Base-by-base conservation (phyloP, 2,888 invertebrate genomes). In the Oasisia sp. region DNA sequence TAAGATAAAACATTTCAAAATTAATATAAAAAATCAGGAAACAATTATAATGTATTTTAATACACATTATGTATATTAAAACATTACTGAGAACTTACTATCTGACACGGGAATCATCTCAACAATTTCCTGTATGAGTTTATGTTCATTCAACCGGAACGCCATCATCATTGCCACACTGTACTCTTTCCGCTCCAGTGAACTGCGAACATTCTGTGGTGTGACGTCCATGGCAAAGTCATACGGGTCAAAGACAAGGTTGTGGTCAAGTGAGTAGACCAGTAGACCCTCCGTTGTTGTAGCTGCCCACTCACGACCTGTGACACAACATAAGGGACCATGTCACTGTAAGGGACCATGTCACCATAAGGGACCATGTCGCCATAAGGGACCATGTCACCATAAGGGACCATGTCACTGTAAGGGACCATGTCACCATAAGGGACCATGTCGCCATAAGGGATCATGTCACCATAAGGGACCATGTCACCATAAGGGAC, bases 221-320 rank as follows among this genome's bases (percentile, higher is more conserved):
- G 94, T 94, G 32, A 98, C 98, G 89, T 97, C 97, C 7, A 98
- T 96, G 93, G 98, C 98, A 38, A 99, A 97, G 93, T 98, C 98
- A 97, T 98, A 99, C 0, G 99, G 99, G 97, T 99, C 99, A 96
- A 99, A 99, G 0, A 98, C 97, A 32, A 98, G 97, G 44, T 94
- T 95, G 91, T 98, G 98, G 94, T 98, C 98, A 92, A 98, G 96
- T 0, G 98, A 98, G 97, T 99, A 99, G 74, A 99, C 97, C 9
- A 99, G 96, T 0, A 99, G 97, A 0, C 99, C 99, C 96, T 99
- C 99, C 0, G 99, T 99, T 0, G 99, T 98, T 0, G 98, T 98
- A 0, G 98, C 98, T 0, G 98, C 98, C 97, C 99, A 99, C 11
- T 98, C 95, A 91, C 96, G 95, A 32, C 97, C 97, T 97, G 93